Evolutionary conservation across 1,140 invertebrate species (phyloP).

Genomic region (Lethrus apterus): DNA sequence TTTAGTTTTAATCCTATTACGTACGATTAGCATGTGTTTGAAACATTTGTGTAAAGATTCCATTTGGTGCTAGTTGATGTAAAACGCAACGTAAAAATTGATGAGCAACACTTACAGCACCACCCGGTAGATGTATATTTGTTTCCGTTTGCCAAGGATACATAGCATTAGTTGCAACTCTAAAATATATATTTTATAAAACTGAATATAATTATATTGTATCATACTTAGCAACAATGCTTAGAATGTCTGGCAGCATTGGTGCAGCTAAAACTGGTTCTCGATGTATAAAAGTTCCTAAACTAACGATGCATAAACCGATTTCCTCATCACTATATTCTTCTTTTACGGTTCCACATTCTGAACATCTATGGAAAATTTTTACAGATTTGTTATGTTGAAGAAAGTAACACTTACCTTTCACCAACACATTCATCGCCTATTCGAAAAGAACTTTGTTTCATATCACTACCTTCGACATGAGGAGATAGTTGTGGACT

Average conservation of each 20-base stretch:
- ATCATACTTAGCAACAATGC: conserved; percentile 73
- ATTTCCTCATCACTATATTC: conserved; percentile 96
- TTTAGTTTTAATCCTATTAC: conserved; percentile 1
- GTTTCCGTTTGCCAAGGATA: conserved; percentile 90
- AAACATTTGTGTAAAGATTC: conserved; percentile 94
- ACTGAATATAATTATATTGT: conserved; percentile 11
- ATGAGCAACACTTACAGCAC: conserved; percentile 86
- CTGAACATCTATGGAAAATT: conserved; percentile 53
- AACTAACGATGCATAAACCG: conserved; percentile 85
- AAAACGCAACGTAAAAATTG: conserved; percentile 95
- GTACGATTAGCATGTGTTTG: conserved; percentile 77
- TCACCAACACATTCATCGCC: conserved; percentile 66
- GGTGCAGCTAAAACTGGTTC: conserved; percentile 91
- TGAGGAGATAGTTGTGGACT: conserved; percentile 34
- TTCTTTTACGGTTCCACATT: conserved; percentile 78
- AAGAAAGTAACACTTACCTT: conserved; percentile 38
- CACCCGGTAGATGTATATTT: conserved; percentile 79
- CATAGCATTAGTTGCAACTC: conserved; percentile 63
- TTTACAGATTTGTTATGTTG: background rate
- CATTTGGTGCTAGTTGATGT: conserved; percentile 93
- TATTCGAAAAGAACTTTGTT: conserved; percentile 57
- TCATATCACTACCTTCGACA: conserved; percentile 39
- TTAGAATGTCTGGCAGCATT: conserved; percentile 84
- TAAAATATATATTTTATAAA: conserved; percentile 36
- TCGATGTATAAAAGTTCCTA: conserved; percentile 93